Evolutionary conservation across 2,113 vertebrate genomes (phyloP).

Genomic region (Etheostoma spectabile): DNA sequence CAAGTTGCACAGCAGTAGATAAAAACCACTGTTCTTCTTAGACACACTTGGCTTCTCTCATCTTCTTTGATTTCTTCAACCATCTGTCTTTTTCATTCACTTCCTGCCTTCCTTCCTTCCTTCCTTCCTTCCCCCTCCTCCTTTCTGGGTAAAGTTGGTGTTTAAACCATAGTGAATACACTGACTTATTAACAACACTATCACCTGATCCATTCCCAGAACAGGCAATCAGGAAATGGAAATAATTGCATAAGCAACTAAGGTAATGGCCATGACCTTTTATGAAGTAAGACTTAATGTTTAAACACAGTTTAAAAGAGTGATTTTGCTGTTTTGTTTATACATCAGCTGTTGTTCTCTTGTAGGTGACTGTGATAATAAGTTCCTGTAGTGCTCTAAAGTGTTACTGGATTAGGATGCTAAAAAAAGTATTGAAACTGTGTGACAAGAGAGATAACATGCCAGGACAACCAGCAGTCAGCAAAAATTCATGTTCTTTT

Average conservation of each 20-base stretch:
- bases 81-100: slow-evolving; percentile 9
- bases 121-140: not conserved
- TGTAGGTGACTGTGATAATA: not conserved
- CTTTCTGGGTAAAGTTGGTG: slow-evolving; percentile 13
- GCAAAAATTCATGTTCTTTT: slow-evolving; percentile 47
- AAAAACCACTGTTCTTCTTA: slow-evolving; percentile 48
- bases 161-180: slow-evolving; percentile 14
- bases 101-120: slow-evolving; percentile 28
- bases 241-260: not conserved
- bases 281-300: not conserved
- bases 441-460: slow-evolving; percentile 23
- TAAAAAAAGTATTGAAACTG: not conserved
- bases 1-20: slow-evolving; percentile 41
- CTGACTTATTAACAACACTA: slow-evolving; percentile 28
- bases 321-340: not conserved
- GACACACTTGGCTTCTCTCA: slow-evolving; percentile 60
- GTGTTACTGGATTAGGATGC: not conserved
- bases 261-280: not conserved
- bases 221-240: not conserved
- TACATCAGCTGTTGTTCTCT: not conserved
- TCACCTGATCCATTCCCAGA: slow-evolving; percentile 20
- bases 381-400: not conserved
- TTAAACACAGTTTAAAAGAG: not conserved
- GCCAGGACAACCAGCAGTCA: slow-evolving; percentile 15
- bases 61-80: slow-evolving; percentile 20